Base-by-base conservation (phyloP, 1,140 invertebrate genomes). In the Cheumatopsyche charites region DNA sequence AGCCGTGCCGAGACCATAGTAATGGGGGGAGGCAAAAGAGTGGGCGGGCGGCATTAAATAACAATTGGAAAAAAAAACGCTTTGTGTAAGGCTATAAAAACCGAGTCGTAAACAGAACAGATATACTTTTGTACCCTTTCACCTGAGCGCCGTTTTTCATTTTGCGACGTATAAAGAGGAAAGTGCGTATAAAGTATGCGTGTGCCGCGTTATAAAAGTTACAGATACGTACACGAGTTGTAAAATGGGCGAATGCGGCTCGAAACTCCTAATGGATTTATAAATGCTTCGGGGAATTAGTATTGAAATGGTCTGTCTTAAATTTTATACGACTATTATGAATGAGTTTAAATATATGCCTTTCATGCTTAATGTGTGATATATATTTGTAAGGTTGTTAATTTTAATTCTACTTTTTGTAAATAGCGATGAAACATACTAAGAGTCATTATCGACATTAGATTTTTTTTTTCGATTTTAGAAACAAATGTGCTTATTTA, bases 1-100 rank as follows among this genome's bases (percentile, higher is more conserved):
- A n/a, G n/a, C n/a, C n/a, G n/a, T n/a, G n/a, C n/a, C n/a, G n/a
- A n/a, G n/a, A n/a, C n/a, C n/a, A n/a, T n/a, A n/a, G n/a, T n/a
- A n/a, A n/a, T n/a, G n/a, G n/a, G 29, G 9, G 29, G 29, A 36
- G 9, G 29, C 29, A 9, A 36, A 36, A 9, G 29, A 36, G 29
- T 36, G 29, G 29, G 29, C 29, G 67, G 63, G 52, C 67, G n/a
- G 71, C 71, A 75, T 75, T 75, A 75, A 75, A 75, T 72, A 70
- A 73, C 74, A 75, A 75, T 75, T 75, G 71, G 71, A 71, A 73
- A 75, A 73, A 75, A 75, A 73, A 75, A 70, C 67, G 71, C 67
- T 75, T 73, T 75, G 74, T 73, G 74, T 70, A 58, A 23, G 41
- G 71, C 71, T 62, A 75, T 75, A 75, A 75, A 36, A 36, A 75